Base-by-base conservation (phyloP, 2,113 vertebrate genomes). In the Procapra przewalskii region DNA sequence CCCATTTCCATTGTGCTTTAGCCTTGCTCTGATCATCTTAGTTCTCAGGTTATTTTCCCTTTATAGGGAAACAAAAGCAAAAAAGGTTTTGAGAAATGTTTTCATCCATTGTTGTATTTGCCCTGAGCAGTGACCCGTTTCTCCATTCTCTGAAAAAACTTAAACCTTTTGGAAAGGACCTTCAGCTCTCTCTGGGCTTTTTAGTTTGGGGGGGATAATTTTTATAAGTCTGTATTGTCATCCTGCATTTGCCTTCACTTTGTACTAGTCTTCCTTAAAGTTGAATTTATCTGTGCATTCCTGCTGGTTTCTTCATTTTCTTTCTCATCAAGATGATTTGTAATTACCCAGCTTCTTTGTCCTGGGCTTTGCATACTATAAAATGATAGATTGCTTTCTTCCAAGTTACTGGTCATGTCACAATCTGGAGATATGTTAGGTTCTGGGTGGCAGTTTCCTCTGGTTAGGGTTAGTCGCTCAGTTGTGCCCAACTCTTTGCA, bases 291-390 rank as follows among this genome's bases (percentile, higher is more conserved):
- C 25, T 36, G 2, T 75, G 11, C 11, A 45, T 93, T 95, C 71
- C 11, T 83, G 29, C 45, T 36, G 12, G 19, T 90, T 86, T 95
- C 29, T 94, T 75, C 7, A 21, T 82, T 95, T 71, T 79, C 54
- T 97, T 92, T 86, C 40, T 86, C 60, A 64, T 90, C 60, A 82
- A 50, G 25, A n/a, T 90, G 54, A 54, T 92, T 75, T 80, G 29
- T 94, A 88, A 81, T 88, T 50, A 36, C 43, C 10, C 52, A 80
- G 62, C 36, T 81, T 91, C 45, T 91, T 94, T 81, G 79, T 40
- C 36, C 57, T 67, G 54, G 33, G 50, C 91, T 97, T 95, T 98
- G 71, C 40, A 82, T 11, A 86, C n/a, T 87, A 23, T 93, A 23
- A 89, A 91, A 64, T 52, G 27, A 71, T 86, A 27, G 16, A 29